Base-by-base conservation (phyloP, 2,113 vertebrate species). In the Nannobrachium achirus region DNA sequence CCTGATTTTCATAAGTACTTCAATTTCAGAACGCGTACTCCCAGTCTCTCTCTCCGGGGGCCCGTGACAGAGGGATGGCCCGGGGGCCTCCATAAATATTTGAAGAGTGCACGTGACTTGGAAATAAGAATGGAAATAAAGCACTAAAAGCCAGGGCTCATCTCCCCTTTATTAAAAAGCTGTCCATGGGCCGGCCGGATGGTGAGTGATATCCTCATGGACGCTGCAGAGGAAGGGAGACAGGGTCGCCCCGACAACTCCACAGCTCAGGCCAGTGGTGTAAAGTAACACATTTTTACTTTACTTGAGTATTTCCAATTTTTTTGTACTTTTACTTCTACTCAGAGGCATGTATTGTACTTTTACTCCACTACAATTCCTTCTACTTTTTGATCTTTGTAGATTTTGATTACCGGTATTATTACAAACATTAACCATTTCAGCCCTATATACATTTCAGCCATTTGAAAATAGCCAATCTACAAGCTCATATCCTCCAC, bases 51-150 rank as follows among this genome's bases (percentile, higher is more conserved):
- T 53, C 61, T 51, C 41, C 19, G 50, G 51, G 40, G 45, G 59
- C 16, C 45, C 46, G 53, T 71, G 18, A 71, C 56, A 39, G 50
- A 68, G 63, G 7, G 8, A 58, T 8, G 16, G 73, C 56, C 68
- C 38, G 0, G 39, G 55, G 39, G 61, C 66, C 66, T 82, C 71
- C 65, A 87, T 91, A 83, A 86, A 90, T 88, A 91, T 90, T 88
- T 86, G 69, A 89, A 66, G 72, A 80, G 75, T 51, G 50, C 77
- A 82, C 79, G 76, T 80, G 70, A 79, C 55, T 76, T 70, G n/a
- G n/a, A n/a, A n/a, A n/a, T n/a, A n/a, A 33, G 78, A 87, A 88
- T 88, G 75, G 86, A 86, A 87, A 85, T 76, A 82, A 83, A 86
- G 72, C 79, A 82, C 81, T 85, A 86, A 72, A 81, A 84, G 77